Evolutionary conservation across 2,797 vertebrate genomes (phyloP).

Genomic region (Microctenopoma stevenorrisi): DNA sequence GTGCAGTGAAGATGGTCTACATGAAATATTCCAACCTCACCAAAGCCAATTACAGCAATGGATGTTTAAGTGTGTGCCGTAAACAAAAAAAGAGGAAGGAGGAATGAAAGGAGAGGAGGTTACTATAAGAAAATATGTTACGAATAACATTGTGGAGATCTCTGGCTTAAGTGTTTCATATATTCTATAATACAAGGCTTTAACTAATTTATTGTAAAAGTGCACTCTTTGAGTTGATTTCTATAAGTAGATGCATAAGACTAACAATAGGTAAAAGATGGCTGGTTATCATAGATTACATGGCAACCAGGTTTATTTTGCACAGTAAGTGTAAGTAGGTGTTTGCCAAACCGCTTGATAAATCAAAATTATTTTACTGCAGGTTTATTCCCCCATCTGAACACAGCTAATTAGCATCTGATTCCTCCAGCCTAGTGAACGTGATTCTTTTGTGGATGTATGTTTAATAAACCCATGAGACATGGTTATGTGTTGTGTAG

Average conservation of each 20-base stretch:
- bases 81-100: slow-evolving; percentile 34
- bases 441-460: no score
- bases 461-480: no score
- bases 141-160: slow-evolving; percentile 6
- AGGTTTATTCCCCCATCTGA: no score
- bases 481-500: neutral
- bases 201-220: neutral
- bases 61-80: slow-evolving; percentile 13
- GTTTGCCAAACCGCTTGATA: no score
- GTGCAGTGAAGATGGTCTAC: slow-evolving; percentile 17
- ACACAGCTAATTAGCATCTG: no score
- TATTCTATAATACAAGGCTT: neutral
- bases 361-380: no score
- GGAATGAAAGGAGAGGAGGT: slow-evolving; percentile 3
- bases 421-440: no score
- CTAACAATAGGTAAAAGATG: neutral
- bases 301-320: slow-evolving; percentile 21
- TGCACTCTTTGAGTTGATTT: neutral
- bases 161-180: neutral
- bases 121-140: neutral
- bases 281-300: slow-evolving; percentile 9
- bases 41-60: slow-evolving; percentile 70
- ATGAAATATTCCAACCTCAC: slow-evolving; percentile 62
- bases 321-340: no score
- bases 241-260: neutral